Evolutionary conservation across 2,797 vertebrate genomes (phyloP).

Genomic region (Linurgus olivaceus): DNA sequence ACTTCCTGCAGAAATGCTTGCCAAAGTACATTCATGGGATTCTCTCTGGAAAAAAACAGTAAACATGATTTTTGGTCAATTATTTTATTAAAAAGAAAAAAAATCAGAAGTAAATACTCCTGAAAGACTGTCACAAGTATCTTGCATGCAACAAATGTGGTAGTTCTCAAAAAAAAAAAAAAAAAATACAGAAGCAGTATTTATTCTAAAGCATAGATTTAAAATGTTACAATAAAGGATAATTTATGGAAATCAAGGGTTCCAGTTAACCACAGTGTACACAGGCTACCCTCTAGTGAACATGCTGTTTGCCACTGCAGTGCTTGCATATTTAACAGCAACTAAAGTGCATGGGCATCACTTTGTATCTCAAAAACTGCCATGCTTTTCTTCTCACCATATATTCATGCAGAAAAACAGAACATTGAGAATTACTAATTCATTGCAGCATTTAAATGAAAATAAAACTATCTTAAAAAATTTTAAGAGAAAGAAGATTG

Average conservation of each 20-base stretch:
- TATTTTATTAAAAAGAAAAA: background rate
- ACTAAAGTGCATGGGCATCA: background rate
- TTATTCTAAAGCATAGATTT: background rate
- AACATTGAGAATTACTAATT: background rate
- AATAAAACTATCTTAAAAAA: background rate
- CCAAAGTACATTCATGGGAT: background rate
- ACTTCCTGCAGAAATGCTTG: background rate
- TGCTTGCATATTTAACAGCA: background rate
- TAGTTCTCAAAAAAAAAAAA: background rate
- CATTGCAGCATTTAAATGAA: background rate
- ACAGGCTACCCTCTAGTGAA: background rate
- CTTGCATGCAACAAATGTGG: background rate
- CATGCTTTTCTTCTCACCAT: background rate
- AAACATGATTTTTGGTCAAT: background rate
- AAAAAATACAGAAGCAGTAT: background rate
- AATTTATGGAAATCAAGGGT: background rate
- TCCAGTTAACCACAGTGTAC: background rate
- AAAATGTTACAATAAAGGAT: background rate
- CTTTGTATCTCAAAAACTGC: background rate
- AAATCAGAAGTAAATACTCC: background rate
- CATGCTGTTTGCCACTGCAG: background rate
- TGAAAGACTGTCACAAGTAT: background rate
- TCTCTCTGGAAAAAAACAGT: background rate
- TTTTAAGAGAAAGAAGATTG: background rate
- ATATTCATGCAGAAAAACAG: background rate